Evolutionary conservation across 2,888 invertebrate genomes (phyloP).

Genomic region (Leucophenga maculata): DNA sequence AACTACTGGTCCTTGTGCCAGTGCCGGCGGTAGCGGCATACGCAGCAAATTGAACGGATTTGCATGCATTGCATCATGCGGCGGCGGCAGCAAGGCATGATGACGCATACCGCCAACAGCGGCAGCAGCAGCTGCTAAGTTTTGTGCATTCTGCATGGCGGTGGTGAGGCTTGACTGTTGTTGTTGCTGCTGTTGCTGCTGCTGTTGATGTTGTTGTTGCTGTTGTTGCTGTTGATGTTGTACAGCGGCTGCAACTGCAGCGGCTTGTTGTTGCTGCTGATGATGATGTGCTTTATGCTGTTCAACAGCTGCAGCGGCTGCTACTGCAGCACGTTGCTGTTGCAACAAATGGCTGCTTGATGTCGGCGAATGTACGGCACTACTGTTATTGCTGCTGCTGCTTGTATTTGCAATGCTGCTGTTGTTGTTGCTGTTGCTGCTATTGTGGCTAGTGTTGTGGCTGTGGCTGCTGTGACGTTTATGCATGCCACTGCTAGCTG

Average conservation of each 20-base stretch:
- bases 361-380: slow-evolving; percentile 37
- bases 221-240: slow-evolving; percentile 69
- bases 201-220: slow-evolving; percentile 48
- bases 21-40: slow-evolving; percentile 83
- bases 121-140: slow-evolving; percentile 70
- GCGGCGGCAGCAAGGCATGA: slow-evolving; percentile 80
- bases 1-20: slow-evolving; percentile 80
- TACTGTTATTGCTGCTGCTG: slow-evolving; percentile 38
- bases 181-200: slow-evolving; percentile 67
- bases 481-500: slow-evolving; percentile 29
- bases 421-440: slow-evolving; percentile 31
- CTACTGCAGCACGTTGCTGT: slow-evolving; percentile 55
- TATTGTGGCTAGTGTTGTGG: slow-evolving; percentile 35
- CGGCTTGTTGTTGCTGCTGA: slow-evolving; percentile 61
- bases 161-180: slow-evolving; percentile 76
- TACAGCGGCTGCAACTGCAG: slow-evolving; percentile 75
- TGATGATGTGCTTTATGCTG: slow-evolving; percentile 45
- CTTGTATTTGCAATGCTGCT: slow-evolving; percentile 39
- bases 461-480: slow-evolving; percentile 44
- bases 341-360: slow-evolving; percentile 51
- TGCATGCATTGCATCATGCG: slow-evolving; percentile 82
- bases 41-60: slow-evolving; percentile 83
- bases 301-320: slow-evolving; percentile 74
- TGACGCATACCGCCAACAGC: slow-evolving; percentile 74
- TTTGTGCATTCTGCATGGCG: slow-evolving; percentile 76